Evolutionary conservation across 2,113 vertebrate species (phyloP), one percentile per base, ranked within the genome.

Genomic region (Clarias batrachus): DNA sequence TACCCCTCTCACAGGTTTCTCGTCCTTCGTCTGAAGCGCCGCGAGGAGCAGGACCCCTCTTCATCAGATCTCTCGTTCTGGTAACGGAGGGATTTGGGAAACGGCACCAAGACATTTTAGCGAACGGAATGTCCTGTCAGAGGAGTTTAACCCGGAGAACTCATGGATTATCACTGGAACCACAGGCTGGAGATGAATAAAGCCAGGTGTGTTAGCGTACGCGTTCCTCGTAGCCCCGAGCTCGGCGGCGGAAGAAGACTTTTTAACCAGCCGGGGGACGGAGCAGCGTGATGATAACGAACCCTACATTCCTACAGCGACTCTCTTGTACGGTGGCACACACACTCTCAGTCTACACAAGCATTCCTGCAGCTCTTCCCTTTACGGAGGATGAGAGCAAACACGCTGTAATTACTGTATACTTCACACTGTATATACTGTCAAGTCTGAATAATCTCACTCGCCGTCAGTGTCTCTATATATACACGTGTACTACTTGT

Each of bases 1-100:
- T 92, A 96, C 98, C 87, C 97, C 97, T 12, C 96, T 98, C 90
- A 98, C 97, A 21, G 97, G 98, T 62, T 99, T 99, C 94, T 99
- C 97, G 57, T 99, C 98, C 21, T 99, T 99, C 3, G 98, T 99
- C 91, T 99, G 96, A 99, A 90, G 21, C 8, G 48, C 66, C 11
- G 10, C n/a, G 83, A 52, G 83, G 82, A 60, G 54, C 81, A 41
- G 63, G 84, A 80, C 37, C 82, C 78, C 79, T 76, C 81, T 86
- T 37, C 59, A 57, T 37, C 59, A 57, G 21, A 27, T 56, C 66
- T 74, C 63, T 87, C 48, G 48, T 83, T 83, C 86, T 78, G 81
- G 71, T 63, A 83, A 77, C 70, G 6, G 59, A 41, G 57, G 60
- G 68, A 62, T 76, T 74, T 65, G 57, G 73, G 60, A 65, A 68